Percentiles rank a stretch among this genome's conserved stretches.
These are phyloP conservation scores for Amphiprion ocellaris DNA, from an alignment of 2,113 vertebrate genomes.

Conservation along the genomic window DNA sequence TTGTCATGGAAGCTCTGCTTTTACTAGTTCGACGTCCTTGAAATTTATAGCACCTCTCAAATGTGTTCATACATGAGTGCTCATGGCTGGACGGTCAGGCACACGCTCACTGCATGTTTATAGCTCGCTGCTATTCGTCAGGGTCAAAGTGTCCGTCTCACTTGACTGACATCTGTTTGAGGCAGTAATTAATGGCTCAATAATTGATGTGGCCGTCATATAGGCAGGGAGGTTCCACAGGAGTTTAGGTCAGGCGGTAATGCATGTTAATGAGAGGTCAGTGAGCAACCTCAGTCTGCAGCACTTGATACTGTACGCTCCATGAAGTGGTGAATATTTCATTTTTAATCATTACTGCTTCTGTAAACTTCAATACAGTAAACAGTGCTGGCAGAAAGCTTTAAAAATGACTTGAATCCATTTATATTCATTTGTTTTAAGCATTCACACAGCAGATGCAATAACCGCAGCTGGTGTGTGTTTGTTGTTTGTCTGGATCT, in stretches of 20 bases:
- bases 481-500: too few species aligned
- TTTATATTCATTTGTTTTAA: too few species aligned
- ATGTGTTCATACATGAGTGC: constrained; percentile 58
- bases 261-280: constrained; percentile 48
- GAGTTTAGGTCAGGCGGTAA: constrained; percentile 22
- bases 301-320: background rate
- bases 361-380: too few species aligned
- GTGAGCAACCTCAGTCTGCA: constrained; percentile 9
- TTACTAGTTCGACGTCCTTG: constrained; percentile 60
- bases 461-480: too few species aligned
- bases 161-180: constrained; percentile 74
- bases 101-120: constrained; percentile 47
- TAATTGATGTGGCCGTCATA: constrained; percentile 70
- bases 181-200: constrained; percentile 66
- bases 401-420: too few species aligned
- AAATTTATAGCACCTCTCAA: constrained; percentile 69
- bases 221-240: constrained; percentile 21
- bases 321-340: constrained; percentile 1
- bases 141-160: constrained; percentile 67
- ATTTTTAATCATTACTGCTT: background rate
- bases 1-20: constrained; percentile 58
- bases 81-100: constrained; percentile 32
- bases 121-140: constrained; percentile 50
- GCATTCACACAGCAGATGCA: too few species aligned
- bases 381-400: too few species aligned